Conservation (phyloP, 2,888 invertebrate species). For the Anarsia innoxiella region DNA sequence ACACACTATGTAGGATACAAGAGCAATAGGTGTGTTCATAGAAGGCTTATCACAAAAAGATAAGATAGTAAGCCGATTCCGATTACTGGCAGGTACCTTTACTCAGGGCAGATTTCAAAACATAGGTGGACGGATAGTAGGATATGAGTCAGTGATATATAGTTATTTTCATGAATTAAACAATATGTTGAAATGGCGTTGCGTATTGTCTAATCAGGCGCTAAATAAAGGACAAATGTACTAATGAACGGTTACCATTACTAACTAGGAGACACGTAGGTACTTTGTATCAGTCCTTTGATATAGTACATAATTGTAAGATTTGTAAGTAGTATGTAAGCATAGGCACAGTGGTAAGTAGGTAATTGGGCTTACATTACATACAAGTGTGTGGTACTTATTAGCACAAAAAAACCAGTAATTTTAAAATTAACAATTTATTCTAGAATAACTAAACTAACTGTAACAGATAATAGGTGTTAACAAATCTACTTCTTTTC, state of each 20-base stretch:
- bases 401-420: neutral
- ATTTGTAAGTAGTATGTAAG: no score
- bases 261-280: no score
- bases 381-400: neutral
- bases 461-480: conserved; percentile 10
- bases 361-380: no score
- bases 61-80: conserved; percentile 49
- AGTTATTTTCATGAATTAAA: neutral
- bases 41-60: conserved; percentile 47
- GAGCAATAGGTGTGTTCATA: conserved; percentile 42
- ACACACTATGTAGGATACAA: conserved; percentile 32
- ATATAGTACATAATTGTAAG: no score
- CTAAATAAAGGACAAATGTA: no score
- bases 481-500: no score
- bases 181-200: no score
- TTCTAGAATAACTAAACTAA: conserved; percentile 8
- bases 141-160: conserved; percentile 3
- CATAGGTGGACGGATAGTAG: no score
- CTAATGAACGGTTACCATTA: no score
- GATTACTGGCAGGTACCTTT: conserved; percentile 41
- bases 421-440: conserved; percentile 1
- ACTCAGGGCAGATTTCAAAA: conserved; percentile 2
- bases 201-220: no score
- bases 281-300: no score
- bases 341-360: neutral